phyloP scores from a whole-genome alignment of 2,797 vertebrate species.

The Sandelia bainsii region DNA sequence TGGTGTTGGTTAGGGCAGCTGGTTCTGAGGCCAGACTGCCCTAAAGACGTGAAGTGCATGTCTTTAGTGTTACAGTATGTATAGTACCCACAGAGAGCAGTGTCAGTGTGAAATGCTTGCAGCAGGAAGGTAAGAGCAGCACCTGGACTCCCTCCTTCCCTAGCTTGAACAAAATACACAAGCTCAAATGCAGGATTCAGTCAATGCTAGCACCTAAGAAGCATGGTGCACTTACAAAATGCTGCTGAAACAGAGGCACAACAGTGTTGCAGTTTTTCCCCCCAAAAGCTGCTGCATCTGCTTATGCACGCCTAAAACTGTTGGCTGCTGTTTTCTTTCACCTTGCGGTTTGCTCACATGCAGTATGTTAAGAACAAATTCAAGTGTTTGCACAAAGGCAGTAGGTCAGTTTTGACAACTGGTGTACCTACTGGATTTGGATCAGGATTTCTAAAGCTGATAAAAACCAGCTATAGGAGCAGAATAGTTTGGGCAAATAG shows the following conservation, averaged over 20 bases:
- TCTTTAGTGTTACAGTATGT: neutral
- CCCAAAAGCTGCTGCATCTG: constrained; percentile 4
- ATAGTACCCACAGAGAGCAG: neutral
- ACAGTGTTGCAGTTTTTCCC: neutral
- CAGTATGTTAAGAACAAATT: neutral
- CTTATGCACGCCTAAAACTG: constrained; percentile 3
- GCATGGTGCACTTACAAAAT: constrained; percentile 1
- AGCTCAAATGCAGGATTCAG: constrained; percentile 14
- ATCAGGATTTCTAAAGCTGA: constrained; percentile 9
- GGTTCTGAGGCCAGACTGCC: constrained; percentile 58
- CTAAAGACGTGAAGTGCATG: constrained; percentile 59
- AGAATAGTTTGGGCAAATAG: neutral
- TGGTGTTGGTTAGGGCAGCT: constrained; percentile 44
- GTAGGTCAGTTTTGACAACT: constrained; percentile 7
- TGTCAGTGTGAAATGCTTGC: neutral
- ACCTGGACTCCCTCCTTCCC: neutral
- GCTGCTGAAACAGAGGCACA: neutral
- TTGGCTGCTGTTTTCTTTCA: neutral
- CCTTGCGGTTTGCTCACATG: constrained; percentile 6
- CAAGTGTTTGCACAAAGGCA: constrained; percentile 1
- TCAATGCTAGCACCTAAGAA: constrained; percentile 5
- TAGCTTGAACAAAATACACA: constrained; percentile 1
- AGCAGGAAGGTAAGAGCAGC: neutral
- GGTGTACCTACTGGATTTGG: neutral
- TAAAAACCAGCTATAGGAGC: neutral